A percentile compares a stretch with the other conserved stretches of the same genome.
phyloP scores from a whole-genome alignment of 2,888 invertebrate species.

The Lutraria lutraria region DNA sequence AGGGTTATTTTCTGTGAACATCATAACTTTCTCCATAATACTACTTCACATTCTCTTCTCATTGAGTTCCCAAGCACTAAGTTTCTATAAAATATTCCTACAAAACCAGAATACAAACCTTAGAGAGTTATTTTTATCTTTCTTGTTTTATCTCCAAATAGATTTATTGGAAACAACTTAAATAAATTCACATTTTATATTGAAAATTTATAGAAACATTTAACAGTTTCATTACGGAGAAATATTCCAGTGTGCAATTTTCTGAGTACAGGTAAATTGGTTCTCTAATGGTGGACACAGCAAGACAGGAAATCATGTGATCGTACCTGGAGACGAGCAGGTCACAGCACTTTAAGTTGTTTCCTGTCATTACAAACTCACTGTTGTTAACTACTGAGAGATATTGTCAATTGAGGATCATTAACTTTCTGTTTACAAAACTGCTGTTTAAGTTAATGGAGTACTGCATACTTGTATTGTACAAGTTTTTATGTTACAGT shows the following conservation, averaged over 20 bases:
- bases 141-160: neutral
- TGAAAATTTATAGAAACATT: conserved; percentile 1
- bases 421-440: conserved; percentile 31
- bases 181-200: neutral
- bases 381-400: conserved; percentile 43
- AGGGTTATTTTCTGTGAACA: too few species aligned
- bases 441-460: conserved; percentile 24
- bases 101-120: too few species aligned
- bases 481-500: neutral
- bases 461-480: neutral
- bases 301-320: conserved; percentile 56
- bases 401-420: conserved; percentile 43
- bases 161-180: conserved; percentile 4
- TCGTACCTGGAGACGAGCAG: conserved; percentile 60
- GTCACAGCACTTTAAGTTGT: conserved; percentile 65
- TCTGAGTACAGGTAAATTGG: conserved; percentile 57
- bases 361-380: conserved; percentile 64
- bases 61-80: too few species aligned
- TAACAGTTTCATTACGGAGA: neutral
- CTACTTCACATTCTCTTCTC: too few species aligned
- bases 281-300: conserved; percentile 57
- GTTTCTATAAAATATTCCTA: too few species aligned
- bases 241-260: conserved; percentile 25
- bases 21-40: too few species aligned
- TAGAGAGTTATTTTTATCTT: neutral